Base-by-base conservation (phyloP, 2,888 invertebrate genomes). In the Phoenoteleia sp. region DNA sequence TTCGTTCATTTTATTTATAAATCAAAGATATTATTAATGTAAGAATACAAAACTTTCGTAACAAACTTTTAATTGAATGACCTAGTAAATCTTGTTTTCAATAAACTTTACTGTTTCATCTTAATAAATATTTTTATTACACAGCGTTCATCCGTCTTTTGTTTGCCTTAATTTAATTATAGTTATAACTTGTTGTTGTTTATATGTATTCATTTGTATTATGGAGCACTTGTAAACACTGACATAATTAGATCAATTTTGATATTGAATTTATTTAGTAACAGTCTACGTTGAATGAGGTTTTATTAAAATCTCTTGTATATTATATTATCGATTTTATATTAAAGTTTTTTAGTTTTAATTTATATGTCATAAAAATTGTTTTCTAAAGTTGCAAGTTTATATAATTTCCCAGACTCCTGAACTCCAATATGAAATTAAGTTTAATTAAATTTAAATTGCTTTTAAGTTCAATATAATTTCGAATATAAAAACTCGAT, bases 11-110 rank as follows among this genome's bases (percentile, higher is more conserved):
- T 27, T 27, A 27, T 45, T 58, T 25, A 29, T 42, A 29, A 42
- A 69, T 54, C 54, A 27, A 27, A 13, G 5, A n/a, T 11, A 42
- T 27, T 27, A 71, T 39, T 39, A 42, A 0, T 17, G 7, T 56
- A 69, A 69, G 33, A 52, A 54, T 52, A 62, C 21, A 21, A 11
- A 52, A 54, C 45, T 49, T 54, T 27, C 62, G 52, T 42, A 15
- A 11, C 21, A 54, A 75, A 75, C 64, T 75, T 75, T 54, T 75
- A 75, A 66, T 75, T 29, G 45, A 75, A 66, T 56, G 54, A 54
- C 54, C 25, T 29, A 45, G 54, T 54, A 66, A 52, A 75, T 56
- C 33, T 60, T 29, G 19, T 25, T 36, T 58, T 72, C 47, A 52
- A 39, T 36, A 62, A 74, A 71, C 60, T 62, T 39, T 27, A 19